Conservation (phyloP, 2,888 invertebrate species). For the Asteroscopus sphinx region DNA sequence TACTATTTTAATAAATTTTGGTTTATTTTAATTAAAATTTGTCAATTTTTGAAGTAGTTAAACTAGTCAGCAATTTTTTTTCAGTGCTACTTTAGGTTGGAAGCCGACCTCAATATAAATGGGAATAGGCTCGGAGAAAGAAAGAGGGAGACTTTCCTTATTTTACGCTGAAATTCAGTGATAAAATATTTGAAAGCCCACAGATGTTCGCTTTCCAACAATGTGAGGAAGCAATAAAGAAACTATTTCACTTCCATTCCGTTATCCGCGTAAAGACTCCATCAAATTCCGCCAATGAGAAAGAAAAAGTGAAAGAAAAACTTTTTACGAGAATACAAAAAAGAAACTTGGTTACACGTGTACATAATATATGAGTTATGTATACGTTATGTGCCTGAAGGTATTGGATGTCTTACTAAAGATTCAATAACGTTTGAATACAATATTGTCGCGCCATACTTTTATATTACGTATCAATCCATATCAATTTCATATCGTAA, state of each 20-base stretch:
- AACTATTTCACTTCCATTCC: slow-evolving; percentile 63
- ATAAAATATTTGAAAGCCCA: slow-evolving; percentile 54
- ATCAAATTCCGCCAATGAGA: slow-evolving; percentile 63
- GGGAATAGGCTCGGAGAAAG: no score
- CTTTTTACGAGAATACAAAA: slow-evolving; percentile 37
- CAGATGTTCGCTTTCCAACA: slow-evolving; percentile 62
- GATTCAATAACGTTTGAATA: slow-evolving; percentile 34
- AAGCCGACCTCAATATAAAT: no score
- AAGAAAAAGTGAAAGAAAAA: slow-evolving; percentile 55
- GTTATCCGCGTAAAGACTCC: slow-evolving; percentile 60
- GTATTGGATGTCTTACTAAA: slow-evolving; percentile 25
- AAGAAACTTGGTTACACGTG: slow-evolving; percentile 20
- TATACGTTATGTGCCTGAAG: slow-evolving; percentile 1
- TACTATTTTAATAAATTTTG: no score
- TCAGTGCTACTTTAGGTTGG: no score
- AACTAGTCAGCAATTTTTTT: no score
- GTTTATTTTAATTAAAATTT: no score
- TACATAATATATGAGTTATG: slow-evolving; percentile 18
- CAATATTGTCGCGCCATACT: slow-evolving; percentile 8
- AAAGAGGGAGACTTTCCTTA: slow-evolving; percentile 47
- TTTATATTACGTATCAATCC: slow-evolving; percentile 14
- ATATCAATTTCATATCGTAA: slow-evolving; percentile 15
- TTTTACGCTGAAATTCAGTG: slow-evolving; percentile 32
- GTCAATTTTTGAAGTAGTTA: no score
- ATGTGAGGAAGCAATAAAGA: slow-evolving; percentile 65